Evolutionary conservation across 2,797 vertebrate genomes (phyloP), one percentile per base, ranked within the genome.

Genomic region (Cynodonichthys magdalenae): DNA sequence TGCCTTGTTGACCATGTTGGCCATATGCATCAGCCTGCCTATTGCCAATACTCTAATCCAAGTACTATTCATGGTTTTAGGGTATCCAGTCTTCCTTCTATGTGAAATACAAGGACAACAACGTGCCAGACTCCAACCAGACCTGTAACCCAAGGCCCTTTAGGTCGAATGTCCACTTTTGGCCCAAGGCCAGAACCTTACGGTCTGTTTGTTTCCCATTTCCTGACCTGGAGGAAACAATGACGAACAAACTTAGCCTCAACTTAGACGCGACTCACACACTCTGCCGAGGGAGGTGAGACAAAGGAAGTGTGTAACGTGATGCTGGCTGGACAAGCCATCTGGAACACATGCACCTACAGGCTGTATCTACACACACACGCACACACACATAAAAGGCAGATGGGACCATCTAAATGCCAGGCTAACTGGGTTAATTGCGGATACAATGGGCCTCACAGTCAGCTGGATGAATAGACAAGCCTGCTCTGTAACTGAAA

Each of bases 251-350:
- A 73, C 53, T 64, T 70, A 79, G 69, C 54, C 59, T 84, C 82
- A 72, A 53, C 80, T 60, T 71, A 80, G 80, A 79, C 82, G 79
- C 70, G 69, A 74, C 69, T 44, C 63, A 55, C 53, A 73, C 53
- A 56, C 71, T 56, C 48, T 44, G 67, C 71, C 65, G 77, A 63
- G 75, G 68, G 85, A 86, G 79, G 82, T 61, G 66, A 89, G 67
- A 91, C 87, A 90, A 90, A 84, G 72, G 74, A 64, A 69, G 63
- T 67, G 60, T 88, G 90, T 84, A 91, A 91, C 6, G 31, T 84
- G 89, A 91, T 71, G 71, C 90, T 82, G 54, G 56, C 72, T 49
- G 63, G 75, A 80, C 71, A 50, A 74, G 80, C 84, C 87, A 90
- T 82, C 86, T 89, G 85, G 79, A 89, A 79, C 78, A 66, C 69